Evolutionary conservation across 2,888 invertebrate genomes (phyloP).

Genomic region (Scaeva pyrastri): DNA sequence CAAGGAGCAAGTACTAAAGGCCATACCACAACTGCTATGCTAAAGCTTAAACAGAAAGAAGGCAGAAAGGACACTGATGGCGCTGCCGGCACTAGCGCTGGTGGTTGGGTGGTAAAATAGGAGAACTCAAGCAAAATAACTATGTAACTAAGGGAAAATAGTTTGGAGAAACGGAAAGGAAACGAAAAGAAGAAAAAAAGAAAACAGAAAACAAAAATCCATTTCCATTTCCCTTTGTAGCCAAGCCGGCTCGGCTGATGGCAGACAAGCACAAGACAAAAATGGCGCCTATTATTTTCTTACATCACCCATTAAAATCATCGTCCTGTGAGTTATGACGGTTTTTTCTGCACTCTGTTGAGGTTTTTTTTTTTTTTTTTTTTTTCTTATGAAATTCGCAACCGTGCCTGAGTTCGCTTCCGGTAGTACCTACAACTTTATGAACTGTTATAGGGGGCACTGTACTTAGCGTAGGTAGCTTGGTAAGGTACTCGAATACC

Average conservation of each 20-base stretch:
- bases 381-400: conserved; percentile 18
- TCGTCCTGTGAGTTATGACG: conserved; percentile 70
- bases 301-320: conserved; percentile 75
- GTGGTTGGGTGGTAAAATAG: conserved; percentile 59
- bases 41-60: background rate
- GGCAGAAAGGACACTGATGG: background rate
- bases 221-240: conserved; percentile 61
- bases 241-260: conserved; percentile 42
- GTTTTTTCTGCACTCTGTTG: conserved; percentile 42
- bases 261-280: conserved; percentile 73
- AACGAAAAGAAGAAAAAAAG: conserved; percentile 37
- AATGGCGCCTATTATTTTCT: conserved; percentile 76
- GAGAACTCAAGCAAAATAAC: conserved; percentile 72
- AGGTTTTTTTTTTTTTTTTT: conserved; percentile 40
- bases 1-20: conserved; percentile 68
- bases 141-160: conserved; percentile 69
- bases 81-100: background rate
- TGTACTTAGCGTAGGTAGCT: conserved; percentile 43
- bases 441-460: conserved; percentile 67
- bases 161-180: conserved; percentile 62
- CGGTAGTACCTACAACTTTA: conserved; percentile 67
- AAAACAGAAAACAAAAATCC: conserved; percentile 12
- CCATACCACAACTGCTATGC: conserved; percentile 54
- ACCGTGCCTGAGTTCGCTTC: conserved; percentile 68
- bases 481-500: background rate